Percentiles rank a stretch among this genome's conserved stretches.
Evolutionary conservation across 2,797 vertebrate genomes (phyloP).

Genomic region (Triplophysa yarkandensis): DNA sequence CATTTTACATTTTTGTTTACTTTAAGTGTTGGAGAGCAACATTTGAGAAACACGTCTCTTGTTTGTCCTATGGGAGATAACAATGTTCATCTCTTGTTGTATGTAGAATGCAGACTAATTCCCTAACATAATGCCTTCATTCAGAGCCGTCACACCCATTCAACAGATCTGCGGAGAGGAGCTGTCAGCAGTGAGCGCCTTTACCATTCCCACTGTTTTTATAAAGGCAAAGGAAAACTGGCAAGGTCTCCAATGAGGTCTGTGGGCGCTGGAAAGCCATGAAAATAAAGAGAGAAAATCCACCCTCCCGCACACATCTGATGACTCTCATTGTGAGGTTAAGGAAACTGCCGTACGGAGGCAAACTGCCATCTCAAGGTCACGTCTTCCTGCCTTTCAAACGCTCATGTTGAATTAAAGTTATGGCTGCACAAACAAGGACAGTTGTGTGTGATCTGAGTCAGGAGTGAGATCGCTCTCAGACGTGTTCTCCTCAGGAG

Average conservation of each 20-base stretch:
- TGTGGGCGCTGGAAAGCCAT: slow-evolving; percentile 33
- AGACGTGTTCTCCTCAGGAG: slow-evolving; percentile 21
- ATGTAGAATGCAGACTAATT: slow-evolving; percentile 12
- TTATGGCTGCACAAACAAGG: slow-evolving; percentile 55
- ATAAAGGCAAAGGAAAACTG: slow-evolving; percentile 43
- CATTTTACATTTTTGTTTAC: not conserved
- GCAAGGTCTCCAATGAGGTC: slow-evolving; percentile 15
- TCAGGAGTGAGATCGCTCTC: slow-evolving; percentile 26
- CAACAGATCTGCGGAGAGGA: slow-evolving; percentile 37
- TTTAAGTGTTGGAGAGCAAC: not conserved
- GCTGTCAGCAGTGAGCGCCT: slow-evolving; percentile 43
- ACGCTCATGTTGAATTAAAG: slow-evolving; percentile 35
- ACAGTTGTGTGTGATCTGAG: slow-evolving; percentile 39
- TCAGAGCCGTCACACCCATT: slow-evolving; percentile 43
- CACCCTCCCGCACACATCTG: slow-evolving; percentile 4
- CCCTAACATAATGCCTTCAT: slow-evolving; percentile 30
- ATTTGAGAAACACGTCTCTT: not conserved
- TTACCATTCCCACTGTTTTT: slow-evolving; percentile 45
- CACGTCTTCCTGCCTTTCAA: slow-evolving; percentile 59
- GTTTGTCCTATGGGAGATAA: too few relatives aligned
- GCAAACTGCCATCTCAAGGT: slow-evolving; percentile 47
- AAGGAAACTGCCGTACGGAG: slow-evolving; percentile 44
- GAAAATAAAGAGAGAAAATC: slow-evolving; percentile 13
- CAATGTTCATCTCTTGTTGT: not conserved
- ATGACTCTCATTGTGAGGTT: slow-evolving; percentile 39